phyloP scores from a whole-genome alignment of 2,797 vertebrate species.

The Pempheris klunzingeri region DNA sequence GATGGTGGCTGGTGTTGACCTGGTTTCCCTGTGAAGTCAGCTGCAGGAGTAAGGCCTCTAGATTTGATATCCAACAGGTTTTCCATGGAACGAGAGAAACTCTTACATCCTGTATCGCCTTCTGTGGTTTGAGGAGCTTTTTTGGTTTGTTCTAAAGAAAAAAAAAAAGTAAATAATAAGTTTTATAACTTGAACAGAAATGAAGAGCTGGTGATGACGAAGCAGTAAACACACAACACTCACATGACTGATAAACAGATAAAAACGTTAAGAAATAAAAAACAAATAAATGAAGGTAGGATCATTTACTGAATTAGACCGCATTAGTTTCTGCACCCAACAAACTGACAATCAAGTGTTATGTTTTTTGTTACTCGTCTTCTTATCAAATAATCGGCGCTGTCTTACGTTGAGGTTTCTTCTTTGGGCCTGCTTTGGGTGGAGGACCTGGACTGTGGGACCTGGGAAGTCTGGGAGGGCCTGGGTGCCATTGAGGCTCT shows the following conservation, averaged over 20 bases:
- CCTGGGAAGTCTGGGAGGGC: not conserved
- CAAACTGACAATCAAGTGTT: not conserved
- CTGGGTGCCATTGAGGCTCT: no score
- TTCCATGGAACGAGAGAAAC: constrained; percentile 43
- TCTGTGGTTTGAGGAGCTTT: constrained; percentile 24
- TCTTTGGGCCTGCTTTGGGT: constrained; percentile 41
- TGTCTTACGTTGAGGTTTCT: constrained; percentile 57
- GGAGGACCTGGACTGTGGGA: constrained; percentile 45
- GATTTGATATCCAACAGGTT: not conserved
- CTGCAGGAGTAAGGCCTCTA: not conserved
- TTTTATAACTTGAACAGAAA: not conserved
- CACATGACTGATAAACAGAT: no score
- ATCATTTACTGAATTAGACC: not conserved
- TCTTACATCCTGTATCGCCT: not conserved
- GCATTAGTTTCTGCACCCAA: not conserved
- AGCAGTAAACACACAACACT: no score
- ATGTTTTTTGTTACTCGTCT: not conserved
- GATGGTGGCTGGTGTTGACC: constrained; percentile 35
- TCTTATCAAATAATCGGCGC: accelerated
- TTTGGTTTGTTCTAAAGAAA: constrained; percentile 36
- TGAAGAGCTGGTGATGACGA: not conserved
- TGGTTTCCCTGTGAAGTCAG: constrained; percentile 29
- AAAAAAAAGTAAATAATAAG: not conserved
- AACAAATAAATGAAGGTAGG: no score
- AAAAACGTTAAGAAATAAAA: no score